These are phyloP conservation scores for Kradibia gibbosae DNA, from an alignment of 1,140 invertebrate genomes.

Conservation along the genomic window DNA sequence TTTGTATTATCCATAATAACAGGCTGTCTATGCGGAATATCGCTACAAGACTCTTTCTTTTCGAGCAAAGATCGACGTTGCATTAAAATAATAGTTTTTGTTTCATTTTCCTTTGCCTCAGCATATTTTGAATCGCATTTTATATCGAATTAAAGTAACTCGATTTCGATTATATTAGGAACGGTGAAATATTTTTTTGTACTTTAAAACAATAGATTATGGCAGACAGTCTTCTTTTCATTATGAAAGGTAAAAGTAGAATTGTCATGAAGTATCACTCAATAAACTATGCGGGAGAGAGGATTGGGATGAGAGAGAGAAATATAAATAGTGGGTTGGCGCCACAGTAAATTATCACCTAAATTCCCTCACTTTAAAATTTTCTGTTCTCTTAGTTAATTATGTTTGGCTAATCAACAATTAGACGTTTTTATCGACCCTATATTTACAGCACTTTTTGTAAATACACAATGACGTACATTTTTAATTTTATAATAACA, in stretches of 20 bases:
- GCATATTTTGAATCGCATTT: neutral
- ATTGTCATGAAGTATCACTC: neutral
- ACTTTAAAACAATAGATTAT: neutral
- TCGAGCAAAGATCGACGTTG: neutral
- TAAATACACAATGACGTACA: no score
- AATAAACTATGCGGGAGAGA: neutral
- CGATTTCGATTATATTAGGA: neutral
- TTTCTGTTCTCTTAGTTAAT: neutral
- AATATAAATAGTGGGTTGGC: constrained; percentile 5
- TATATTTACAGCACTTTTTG: neutral
- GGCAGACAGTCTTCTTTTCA: neutral
- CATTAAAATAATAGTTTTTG: neutral
- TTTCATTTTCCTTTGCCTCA: neutral
- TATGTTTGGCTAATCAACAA: neutral
- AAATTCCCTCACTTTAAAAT: neutral
- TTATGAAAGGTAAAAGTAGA: neutral
- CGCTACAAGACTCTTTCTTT: neutral
- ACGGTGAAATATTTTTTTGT: neutral
- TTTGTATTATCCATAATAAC: neutral
- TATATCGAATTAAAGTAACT: neutral
- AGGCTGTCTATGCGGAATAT: no score
- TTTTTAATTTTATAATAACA: no score
- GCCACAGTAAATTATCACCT: constrained; percentile 8
- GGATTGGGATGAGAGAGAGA: neutral
- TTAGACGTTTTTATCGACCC: neutral